Conservation (phyloP, 2,888 invertebrate species). For the Notocelia uddmanniana region DNA sequence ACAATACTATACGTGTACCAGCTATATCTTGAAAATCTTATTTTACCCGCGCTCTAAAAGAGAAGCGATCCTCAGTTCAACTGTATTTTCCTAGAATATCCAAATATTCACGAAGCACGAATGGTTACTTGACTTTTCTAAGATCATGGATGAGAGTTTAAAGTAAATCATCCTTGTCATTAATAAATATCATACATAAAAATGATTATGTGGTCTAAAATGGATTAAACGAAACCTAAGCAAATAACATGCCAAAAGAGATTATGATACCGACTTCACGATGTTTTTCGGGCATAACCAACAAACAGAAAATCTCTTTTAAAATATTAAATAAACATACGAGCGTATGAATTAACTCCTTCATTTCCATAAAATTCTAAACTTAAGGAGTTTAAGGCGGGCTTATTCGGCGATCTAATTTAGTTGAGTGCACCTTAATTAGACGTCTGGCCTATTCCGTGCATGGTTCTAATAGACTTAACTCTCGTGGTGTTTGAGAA, state of each 20-base stretch:
- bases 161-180: too few species aligned
- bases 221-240: background rate
- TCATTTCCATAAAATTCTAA: slow-evolving; percentile 30
- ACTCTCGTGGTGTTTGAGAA: background rate
- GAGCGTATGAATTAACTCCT: slow-evolving; percentile 21
- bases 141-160: too few species aligned
- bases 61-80: too few species aligned
- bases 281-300: background rate
- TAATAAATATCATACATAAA: too few species aligned
- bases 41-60: too few species aligned
- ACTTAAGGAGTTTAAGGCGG: slow-evolving; percentile 38
- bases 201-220: background rate
- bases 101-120: too few species aligned
- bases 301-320: background rate
- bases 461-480: background rate
- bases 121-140: too few species aligned
- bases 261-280: background rate
- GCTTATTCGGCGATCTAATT: slow-evolving; percentile 46
- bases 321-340: slow-evolving; percentile 3
- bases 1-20: too few species aligned
- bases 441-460: slow-evolving; percentile 51
- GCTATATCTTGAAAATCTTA: too few species aligned
- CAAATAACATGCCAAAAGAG: background rate
- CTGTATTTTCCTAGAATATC: too few species aligned
- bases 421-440: slow-evolving; percentile 52